Conservation (phyloP, 2,797 vertebrate species). For the Ambastaia sidthimunki region DNA sequence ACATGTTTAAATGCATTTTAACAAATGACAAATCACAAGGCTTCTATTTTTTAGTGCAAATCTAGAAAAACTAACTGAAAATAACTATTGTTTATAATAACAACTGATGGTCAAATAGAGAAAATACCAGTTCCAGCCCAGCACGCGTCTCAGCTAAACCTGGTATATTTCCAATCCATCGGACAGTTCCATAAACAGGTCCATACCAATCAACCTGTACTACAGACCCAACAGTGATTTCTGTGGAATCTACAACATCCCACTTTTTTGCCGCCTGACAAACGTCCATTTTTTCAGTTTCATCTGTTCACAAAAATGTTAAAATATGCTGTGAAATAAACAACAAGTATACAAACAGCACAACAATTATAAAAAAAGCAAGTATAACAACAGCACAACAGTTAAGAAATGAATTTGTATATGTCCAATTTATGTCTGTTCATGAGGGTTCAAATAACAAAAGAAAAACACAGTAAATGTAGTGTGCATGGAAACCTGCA, state of each 20-base stretch:
- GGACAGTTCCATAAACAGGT: slow-evolving; percentile 79
- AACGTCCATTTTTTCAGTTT: slow-evolving; percentile 53
- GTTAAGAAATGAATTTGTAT: neutral
- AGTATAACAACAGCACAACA: neutral
- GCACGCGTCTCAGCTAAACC: slow-evolving; percentile 68
- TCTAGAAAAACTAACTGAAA: no score
- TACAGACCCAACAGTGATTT: slow-evolving; percentile 75
- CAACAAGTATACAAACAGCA: neutral
- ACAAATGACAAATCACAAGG: neutral
- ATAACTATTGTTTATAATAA: neutral
- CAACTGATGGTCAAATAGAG: slow-evolving; percentile 27
- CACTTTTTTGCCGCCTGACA: neutral
- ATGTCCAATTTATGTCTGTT: neutral
- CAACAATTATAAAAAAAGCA: neutral
- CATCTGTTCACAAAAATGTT: slow-evolving; percentile 36
- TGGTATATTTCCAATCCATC: slow-evolving; percentile 82
- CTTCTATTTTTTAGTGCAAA: no score
- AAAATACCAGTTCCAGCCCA: slow-evolving; percentile 86
- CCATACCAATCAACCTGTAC: slow-evolving; percentile 76
- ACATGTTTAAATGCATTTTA: no score
- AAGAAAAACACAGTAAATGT: neutral
- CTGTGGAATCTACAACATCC: neutral
- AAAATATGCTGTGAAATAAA: neutral
- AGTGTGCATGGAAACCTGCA: neutral
- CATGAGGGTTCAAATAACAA: neutral